Base-by-base conservation (phyloP, 2,888 invertebrate genomes). In the Eumerus sabulonum region DNA sequence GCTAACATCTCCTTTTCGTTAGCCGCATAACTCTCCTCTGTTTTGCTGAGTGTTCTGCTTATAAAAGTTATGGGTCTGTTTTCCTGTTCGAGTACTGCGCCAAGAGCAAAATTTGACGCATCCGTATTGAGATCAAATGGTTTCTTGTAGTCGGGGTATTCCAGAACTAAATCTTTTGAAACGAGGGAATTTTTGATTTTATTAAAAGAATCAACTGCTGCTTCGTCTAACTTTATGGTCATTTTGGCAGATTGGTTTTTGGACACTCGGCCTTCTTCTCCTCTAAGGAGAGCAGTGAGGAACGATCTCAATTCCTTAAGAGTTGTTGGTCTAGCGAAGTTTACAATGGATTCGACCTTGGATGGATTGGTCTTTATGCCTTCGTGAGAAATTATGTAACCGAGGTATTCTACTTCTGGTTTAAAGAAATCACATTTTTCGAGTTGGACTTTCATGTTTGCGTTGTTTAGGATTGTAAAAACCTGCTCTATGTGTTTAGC, bases 401-500 rank as follows among this genome's bases (percentile, higher is more conserved):
- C 57, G 11, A 67, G 35, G 5, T 57, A 67, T 48, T 67, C 57
- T 13, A 67, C 57, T 27, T 57, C 4, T 12, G 35, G 11, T 11
- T 54, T 57, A 9, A 70, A 60, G 17, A 60, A 70, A 7, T 53
- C 16, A 9, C 59, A 60, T 35, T 70, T 67, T 9, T 71, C 74
- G 0, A 76, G 51, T 40, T 77, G 53, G 19, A 73, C 64, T 51
- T 82, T 60, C 51, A 72, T 44, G 40, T 56, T 60, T 17, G 64
- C 16, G n/a, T 16, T n/a, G n/a, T n/a, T n/a, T n/a, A n/a, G n/a
- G n/a, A n/a, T n/a, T n/a, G n/a, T n/a, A n/a, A n/a, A n/a, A n/a
- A n/a, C n/a, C n/a, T n/a, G n/a, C n/a, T n/a, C n/a, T n/a, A n/a
- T n/a, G n/a, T n/a, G n/a, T n/a, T n/a, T n/a, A n/a, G n/a, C n/a